Percentiles rank a stretch among this genome's conserved stretches.
Conservation (phyloP, 92 coral and sea anemone species). For the Metridium senile region DNA sequence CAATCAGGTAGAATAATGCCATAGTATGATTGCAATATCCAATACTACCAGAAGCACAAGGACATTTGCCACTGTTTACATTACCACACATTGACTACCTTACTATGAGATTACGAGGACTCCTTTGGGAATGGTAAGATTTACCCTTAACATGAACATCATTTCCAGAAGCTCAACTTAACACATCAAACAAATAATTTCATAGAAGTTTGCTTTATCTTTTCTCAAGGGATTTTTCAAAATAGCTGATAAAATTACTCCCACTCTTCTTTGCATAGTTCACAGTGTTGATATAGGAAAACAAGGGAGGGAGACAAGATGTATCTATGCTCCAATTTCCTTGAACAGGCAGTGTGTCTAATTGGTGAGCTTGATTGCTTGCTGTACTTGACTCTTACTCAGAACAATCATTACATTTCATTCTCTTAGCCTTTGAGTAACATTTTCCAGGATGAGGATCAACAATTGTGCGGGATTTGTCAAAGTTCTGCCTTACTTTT, state of each 20-base stretch:
- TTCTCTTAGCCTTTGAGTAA: too few relatives aligned
- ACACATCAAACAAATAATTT: slow-evolving; percentile 49
- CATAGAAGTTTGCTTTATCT: too few relatives aligned
- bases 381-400: slow-evolving; percentile 2
- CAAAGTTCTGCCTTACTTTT: slow-evolving; percentile 34
- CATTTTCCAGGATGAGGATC: slow-evolving; percentile 57
- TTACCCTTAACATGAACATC: slow-evolving; percentile 30
- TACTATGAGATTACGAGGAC: slow-evolving; percentile 46
- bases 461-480: slow-evolving; percentile 34
- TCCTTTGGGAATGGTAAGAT: slow-evolving; percentile 59
- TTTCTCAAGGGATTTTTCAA: too few relatives aligned
- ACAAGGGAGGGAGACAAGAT: slow-evolving; percentile 52
- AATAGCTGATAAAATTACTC: too few relatives aligned
- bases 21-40: too few relatives aligned
- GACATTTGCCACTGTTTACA: slow-evolving; percentile 44
- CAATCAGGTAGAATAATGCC: slow-evolving; percentile 62
- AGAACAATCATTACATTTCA: slow-evolving; percentile 40
- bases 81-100: slow-evolving; percentile 36
- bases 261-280: too few relatives aligned
- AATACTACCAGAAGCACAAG: slow-evolving; percentile 54
- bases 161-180: slow-evolving; percentile 21
- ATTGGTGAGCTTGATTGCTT: not conserved
- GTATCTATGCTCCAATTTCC: slow-evolving; percentile 53
- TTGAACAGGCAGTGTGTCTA: not conserved
- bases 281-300: too few relatives aligned